phyloP scores from a whole-genome alignment of 35 echinoderm and acorn worm species.

The Apostichopus japonicus region DNA sequence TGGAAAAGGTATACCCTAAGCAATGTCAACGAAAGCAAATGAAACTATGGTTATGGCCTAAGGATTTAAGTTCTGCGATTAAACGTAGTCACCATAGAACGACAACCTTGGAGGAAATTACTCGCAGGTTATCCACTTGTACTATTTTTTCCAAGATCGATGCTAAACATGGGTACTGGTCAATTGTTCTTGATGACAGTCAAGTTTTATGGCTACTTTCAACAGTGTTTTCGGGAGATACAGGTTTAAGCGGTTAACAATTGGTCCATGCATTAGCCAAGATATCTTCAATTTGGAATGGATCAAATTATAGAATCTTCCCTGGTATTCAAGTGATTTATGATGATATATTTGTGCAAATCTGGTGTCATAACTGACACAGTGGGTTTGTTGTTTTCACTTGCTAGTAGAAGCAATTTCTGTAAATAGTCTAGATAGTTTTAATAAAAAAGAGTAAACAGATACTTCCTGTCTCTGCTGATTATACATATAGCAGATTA shows the following conservation, averaged over 20 bases:
- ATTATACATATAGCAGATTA: too few species aligned
- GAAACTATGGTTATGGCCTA: not conserved
- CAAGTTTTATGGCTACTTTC: conserved; percentile 33
- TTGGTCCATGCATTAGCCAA: conserved; percentile 63
- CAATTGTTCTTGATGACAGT: not conserved
- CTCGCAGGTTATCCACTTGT: not conserved
- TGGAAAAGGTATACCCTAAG: not conserved
- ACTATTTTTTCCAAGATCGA: not conserved
- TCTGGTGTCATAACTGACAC: too few species aligned
- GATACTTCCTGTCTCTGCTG: too few species aligned
- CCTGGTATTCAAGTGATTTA: conserved; percentile 52
- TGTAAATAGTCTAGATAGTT: too few species aligned
- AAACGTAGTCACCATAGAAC: not conserved
- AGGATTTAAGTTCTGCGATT: too few species aligned
- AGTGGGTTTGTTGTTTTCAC: too few species aligned
- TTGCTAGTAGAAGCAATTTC: too few species aligned
- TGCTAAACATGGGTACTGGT: too few species aligned
- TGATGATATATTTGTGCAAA: conserved; percentile 71
- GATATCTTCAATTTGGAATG: conserved; percentile 61
- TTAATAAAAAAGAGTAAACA: too few species aligned
- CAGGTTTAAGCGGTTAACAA: conserved; percentile 12
- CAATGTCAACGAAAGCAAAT: conserved; percentile 2
- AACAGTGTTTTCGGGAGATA: conserved; percentile 58
- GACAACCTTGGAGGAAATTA: not conserved
- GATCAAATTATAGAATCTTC: conserved; percentile 55